Evolutionary conservation across 2,888 invertebrate species (phyloP).

Genomic region (Stenotaenia linearis): DNA sequence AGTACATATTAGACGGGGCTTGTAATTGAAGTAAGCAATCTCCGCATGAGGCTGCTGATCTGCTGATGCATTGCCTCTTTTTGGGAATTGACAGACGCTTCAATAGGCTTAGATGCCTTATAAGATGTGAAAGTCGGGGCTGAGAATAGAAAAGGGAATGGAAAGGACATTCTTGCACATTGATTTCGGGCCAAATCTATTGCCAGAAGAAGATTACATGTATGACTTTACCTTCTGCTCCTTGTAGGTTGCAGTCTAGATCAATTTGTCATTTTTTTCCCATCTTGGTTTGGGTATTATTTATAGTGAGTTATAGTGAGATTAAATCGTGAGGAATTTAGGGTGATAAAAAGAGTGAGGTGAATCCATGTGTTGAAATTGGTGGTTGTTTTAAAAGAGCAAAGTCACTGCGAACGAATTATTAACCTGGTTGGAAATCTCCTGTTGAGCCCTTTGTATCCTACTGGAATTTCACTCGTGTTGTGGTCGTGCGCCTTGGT

Average conservation of each 20-base stretch:
- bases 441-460: constrained; percentile 1
- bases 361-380: neutral
- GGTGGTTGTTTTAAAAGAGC: neutral
- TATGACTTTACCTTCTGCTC: neutral
- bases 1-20: neutral
- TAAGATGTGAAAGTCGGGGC: constrained; percentile 6
- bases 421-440: constrained; percentile 8
- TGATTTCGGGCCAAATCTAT: neutral
- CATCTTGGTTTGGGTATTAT: no score
- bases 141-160: neutral
- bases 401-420: neutral
- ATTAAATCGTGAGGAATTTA: neutral
- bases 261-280: neutral
- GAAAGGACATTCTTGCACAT: neutral
- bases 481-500: neutral
- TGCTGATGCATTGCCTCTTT: constrained; percentile 14
- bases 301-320: neutral
- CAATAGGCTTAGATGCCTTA: constrained; percentile 7
- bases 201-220: constrained; percentile 13
- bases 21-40: constrained; percentile 16
- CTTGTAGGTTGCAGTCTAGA: neutral
- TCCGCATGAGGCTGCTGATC: neutral
- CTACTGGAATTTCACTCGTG: neutral
- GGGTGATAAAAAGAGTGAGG: neutral
- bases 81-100: constrained; percentile 13